These are phyloP conservation scores for Bathybates hornii DNA, from an alignment of 2,113 vertebrate species.

Conservation along the genomic window DNA sequence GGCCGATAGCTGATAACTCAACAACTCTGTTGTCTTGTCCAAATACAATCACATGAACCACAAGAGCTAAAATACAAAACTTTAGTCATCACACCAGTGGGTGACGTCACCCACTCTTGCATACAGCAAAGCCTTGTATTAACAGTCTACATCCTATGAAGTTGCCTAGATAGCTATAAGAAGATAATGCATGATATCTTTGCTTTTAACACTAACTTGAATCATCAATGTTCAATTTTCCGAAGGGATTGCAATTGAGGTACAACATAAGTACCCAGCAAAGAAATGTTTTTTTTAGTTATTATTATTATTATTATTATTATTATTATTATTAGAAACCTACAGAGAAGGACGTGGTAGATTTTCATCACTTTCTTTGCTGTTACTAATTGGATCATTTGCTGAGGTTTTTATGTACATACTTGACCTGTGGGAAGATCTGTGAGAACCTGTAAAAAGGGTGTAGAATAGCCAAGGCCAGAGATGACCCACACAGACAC, in stretches of 20 bases:
- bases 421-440: neutral
- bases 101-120: neutral
- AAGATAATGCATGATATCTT: neutral
- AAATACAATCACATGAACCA: neutral
- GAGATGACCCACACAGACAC: neutral
- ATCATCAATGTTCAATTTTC: neutral
- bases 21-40: neutral
- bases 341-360: neutral
- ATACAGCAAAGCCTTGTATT: neutral
- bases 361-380: neutral
- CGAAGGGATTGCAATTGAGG: neutral
- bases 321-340: neutral
- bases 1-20: neutral
- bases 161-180: neutral
- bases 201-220: neutral
- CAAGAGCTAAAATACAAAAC: neutral
- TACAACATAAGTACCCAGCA: neutral
- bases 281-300: neutral
- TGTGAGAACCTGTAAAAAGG: neutral
- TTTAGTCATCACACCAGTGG: neutral
- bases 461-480: neutral
- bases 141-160: neutral
- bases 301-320: neutral
- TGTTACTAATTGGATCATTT: neutral
- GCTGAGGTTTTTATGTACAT: neutral